These are phyloP conservation scores for Pygocentrus nattereri DNA, from an alignment of 2,797 vertebrate genomes.

Conservation along the genomic window DNA sequence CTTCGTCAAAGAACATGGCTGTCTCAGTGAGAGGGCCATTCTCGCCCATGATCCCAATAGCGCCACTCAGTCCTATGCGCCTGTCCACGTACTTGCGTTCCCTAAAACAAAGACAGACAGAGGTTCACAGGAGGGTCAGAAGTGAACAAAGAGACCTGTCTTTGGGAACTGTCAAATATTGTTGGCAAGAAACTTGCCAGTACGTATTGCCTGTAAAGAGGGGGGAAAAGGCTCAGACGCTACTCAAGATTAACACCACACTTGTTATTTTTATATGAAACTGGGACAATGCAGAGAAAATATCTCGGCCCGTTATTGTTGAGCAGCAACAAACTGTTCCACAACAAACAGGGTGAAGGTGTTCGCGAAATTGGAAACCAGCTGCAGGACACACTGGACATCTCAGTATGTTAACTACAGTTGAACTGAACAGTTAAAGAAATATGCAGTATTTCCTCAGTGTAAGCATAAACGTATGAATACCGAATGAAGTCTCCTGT, in stretches of 20 bases:
- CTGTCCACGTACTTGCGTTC: conserved; percentile 52
- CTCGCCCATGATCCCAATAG: conserved; percentile 90
- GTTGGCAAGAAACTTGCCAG: not conserved
- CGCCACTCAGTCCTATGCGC: conserved; percentile 73
- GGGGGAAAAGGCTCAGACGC: not conserved
- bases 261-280: not conserved
- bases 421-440: not conserved
- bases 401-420: not conserved
- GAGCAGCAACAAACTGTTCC: not conserved
- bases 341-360: conserved; percentile 34
- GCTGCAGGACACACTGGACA: conserved; percentile 9
- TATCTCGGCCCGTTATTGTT: conserved; percentile 19
- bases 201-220: not conserved
- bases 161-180: not conserved
- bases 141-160: not conserved
- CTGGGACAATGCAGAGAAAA: conserved; percentile 29
- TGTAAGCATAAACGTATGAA: not conserved
- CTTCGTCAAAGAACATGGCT: conserved; percentile 86
- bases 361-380: conserved; percentile 11
- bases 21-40: conserved; percentile 88
- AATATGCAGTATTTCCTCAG: not conserved
- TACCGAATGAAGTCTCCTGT: not conserved
- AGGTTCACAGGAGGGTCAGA: not conserved
- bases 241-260: too few relatives aligned
- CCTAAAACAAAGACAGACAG: conserved; percentile 7